Conservation (phyloP, 2,888 invertebrate genomes). For the Dusona sp. region DNA sequence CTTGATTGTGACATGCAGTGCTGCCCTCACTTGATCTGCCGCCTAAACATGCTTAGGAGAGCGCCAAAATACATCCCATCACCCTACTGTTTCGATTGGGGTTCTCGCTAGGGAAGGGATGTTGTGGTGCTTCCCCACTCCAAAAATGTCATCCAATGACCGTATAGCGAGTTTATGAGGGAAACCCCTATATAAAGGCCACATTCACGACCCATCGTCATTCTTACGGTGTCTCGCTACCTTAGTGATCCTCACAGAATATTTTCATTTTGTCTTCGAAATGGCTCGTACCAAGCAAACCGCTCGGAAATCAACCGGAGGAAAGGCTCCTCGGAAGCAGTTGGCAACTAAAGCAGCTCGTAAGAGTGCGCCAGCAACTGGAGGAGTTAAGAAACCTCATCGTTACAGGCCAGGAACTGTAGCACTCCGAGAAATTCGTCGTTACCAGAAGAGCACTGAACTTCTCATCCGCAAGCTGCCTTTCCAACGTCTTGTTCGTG, state of each 20-base stretch:
- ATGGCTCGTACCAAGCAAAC: slow-evolving; percentile 93
- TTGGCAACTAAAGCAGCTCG: slow-evolving; percentile 89
- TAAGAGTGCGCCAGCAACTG: slow-evolving; percentile 90
- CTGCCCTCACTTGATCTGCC: too few relatives aligned
- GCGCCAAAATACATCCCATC: not conserved
- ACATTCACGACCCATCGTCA: too few relatives aligned
- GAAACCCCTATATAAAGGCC: not conserved
- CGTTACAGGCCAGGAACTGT: slow-evolving; percentile 90
- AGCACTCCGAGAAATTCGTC: slow-evolving; percentile 89
- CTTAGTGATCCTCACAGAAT: too few relatives aligned
- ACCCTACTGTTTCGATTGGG: too few relatives aligned
- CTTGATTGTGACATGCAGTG: too few relatives aligned
- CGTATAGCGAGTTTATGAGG: not conserved
- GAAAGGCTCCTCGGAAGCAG: slow-evolving; percentile 88
- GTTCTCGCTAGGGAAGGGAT: too few relatives aligned
- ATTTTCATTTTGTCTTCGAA: slow-evolving; percentile 71
- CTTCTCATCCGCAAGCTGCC: slow-evolving; percentile 90
- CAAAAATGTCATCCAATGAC: not conserved
- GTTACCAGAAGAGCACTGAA: slow-evolving; percentile 91
- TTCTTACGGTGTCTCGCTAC: too few relatives aligned
- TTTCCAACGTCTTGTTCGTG: slow-evolving; percentile 90
- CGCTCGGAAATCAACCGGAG: slow-evolving; percentile 89
- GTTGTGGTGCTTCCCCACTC: not conserved
- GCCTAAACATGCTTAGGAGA: too few relatives aligned
- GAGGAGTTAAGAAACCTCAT: slow-evolving; percentile 91